Base-by-base conservation (phyloP, 2,797 vertebrate genomes). In the Moxostoma hubbsi region DNA sequence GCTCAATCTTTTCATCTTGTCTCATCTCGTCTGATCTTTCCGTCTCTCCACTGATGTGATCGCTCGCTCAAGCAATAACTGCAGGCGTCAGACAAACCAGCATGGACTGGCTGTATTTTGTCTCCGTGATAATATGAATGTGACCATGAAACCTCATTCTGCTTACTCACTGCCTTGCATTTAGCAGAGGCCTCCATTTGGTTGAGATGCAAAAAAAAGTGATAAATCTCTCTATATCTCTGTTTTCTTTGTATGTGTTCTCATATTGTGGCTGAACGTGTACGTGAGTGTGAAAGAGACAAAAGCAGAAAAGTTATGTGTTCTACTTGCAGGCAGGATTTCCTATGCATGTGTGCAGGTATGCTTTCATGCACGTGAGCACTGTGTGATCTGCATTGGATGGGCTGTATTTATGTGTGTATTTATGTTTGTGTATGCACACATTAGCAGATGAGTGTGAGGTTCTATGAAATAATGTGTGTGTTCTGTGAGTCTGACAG, bases 91-190 rank as follows among this genome's bases (percentile, higher is more conserved):
- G 73, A 50, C 43, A 5, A 59, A 58, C 43, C 50, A 63, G 68
- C 50, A 82, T 69, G 63, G 50, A 50, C 12, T 78, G 66, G 58
- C 79, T 71, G 82, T 80, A 80, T 83, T 83, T 64, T 74, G 82
- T 85, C 77, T 83, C 73, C 49, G 82, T 75, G 76, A 81, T 75
- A 85, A 83, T 76, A 62, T 66, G 67, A 79, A 64, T 79, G 72
- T 76, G 71, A 82, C 70, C 45, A 63, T 58, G 82, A 82, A 80
- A 78, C 79, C 84, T 78, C 68, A 57, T 69, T 77, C 64, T 53
- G 49, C 70, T 83, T 70, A 72, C 77, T 73, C 16, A 50, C 63
- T 49, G 67, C 53, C 76, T 58, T 65, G 71, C 63, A 1, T 63
- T 70, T 78, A 63, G 73, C 63, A 79, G 62, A 64, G 66, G 65